A percentile compares a stretch with the other conserved stretches of the same genome.
Evolutionary conservation across 2,888 invertebrate genomes (phyloP).

Genomic region (Dolichomitus sp.): DNA sequence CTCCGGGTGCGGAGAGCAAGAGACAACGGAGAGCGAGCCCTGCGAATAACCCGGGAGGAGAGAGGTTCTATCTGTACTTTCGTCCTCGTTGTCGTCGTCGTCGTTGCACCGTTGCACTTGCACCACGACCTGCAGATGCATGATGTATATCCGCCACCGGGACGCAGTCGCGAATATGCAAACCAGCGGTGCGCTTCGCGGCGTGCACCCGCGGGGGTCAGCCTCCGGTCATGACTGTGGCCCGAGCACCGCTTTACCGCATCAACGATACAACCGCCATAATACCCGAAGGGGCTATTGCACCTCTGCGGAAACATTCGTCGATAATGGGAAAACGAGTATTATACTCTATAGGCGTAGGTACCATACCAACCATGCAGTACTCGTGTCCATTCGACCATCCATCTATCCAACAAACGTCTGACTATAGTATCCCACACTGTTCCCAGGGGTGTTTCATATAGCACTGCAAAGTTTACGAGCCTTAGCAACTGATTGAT

Average conservation of each 20-base stretch:
- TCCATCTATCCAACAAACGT: conserved; percentile 38
- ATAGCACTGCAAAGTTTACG: conserved; percentile 13
- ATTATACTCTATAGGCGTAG: conserved; percentile 41
- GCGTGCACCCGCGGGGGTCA: conserved; percentile 78
- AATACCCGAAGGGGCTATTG: conserved; percentile 74
- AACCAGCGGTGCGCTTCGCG: conserved; percentile 75
- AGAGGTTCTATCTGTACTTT: conserved; percentile 61
- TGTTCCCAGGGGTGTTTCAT: conserved; percentile 29
- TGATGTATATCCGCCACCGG: conserved; percentile 84
- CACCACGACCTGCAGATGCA: conserved; percentile 76
- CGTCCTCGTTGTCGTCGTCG: conserved; percentile 67
- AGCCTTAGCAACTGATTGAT: conserved; percentile 22
- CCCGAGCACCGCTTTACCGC: conserved; percentile 67
- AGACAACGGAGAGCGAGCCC: conserved; percentile 68
- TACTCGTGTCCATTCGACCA: conserved; percentile 31
- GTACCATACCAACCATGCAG: conserved; percentile 31
- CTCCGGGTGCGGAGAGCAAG: conserved; percentile 66
- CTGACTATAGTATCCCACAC: conserved; percentile 13
- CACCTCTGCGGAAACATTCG: conserved; percentile 71
- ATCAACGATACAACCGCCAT: conserved; percentile 69
- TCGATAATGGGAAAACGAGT: conserved; percentile 71
- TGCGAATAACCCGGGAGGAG: conserved; percentile 65
- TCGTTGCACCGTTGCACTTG: conserved; percentile 75
- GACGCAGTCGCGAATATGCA: conserved; percentile 82
- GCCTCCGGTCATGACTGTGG: conserved; percentile 73